Conservation (phyloP, 2,888 invertebrate species). For the Buathra laborator region DNA sequence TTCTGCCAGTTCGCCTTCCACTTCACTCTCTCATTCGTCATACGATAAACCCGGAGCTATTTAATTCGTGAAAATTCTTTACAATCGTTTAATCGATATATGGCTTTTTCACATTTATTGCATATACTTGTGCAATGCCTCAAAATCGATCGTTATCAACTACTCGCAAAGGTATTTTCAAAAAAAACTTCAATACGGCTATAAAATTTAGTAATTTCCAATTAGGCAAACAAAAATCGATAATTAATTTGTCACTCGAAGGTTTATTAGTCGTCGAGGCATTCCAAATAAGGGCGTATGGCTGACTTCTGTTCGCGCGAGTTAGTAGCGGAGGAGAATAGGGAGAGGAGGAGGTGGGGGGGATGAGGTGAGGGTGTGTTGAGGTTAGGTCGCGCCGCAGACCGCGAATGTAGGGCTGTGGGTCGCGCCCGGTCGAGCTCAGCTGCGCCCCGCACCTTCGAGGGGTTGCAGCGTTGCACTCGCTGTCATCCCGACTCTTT, state of each 20-base stretch:
- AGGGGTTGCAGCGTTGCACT: slow-evolving; percentile 61
- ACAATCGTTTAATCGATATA: background rate
- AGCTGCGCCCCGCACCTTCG: slow-evolving; percentile 80
- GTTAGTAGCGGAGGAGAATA: slow-evolving; percentile 32
- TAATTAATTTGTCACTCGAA: slow-evolving; percentile 26
- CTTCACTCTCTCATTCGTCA: background rate
- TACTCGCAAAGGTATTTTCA: background rate
- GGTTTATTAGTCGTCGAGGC: slow-evolving; percentile 33
- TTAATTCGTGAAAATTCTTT: background rate
- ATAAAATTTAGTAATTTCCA: background rate
- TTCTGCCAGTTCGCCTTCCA: background rate
- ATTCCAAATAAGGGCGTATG: slow-evolving; percentile 60
- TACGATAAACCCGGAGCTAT: background rate
- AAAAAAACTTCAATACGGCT: background rate
- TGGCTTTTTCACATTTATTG: background rate
- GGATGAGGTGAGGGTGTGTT: slow-evolving; percentile 67
- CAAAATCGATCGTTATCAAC: background rate
- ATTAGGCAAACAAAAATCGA: background rate
- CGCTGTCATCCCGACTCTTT: slow-evolving; percentile 50
- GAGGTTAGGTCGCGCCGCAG: slow-evolving; percentile 83
- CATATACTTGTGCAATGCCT: background rate
- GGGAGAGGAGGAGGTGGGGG: slow-evolving; percentile 57
- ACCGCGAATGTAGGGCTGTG: slow-evolving; percentile 84
- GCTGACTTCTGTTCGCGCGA: slow-evolving; percentile 49
- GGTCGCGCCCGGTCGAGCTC: slow-evolving; percentile 84